These are phyloP conservation scores for Ianthella basta DNA, from an alignment of 37 sponge, comb jelly and placozoan species.

Conservation along the genomic window DNA sequence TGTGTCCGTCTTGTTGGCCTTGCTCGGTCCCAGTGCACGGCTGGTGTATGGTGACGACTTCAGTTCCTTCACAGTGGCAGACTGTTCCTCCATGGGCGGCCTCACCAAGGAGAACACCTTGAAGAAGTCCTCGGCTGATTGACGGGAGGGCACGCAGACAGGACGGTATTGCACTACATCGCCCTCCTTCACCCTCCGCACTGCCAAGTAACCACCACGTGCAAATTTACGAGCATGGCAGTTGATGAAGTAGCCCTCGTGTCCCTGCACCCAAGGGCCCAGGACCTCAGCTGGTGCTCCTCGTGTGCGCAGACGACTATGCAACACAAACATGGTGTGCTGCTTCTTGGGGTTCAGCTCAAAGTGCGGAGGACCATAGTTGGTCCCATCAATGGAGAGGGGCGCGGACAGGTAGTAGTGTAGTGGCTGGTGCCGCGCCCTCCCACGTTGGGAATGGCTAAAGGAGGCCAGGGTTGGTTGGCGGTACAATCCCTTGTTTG, in stretches of 20 bases:
- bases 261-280: constrained; percentile 20
- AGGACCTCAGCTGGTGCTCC: neutral
- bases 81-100: neutral
- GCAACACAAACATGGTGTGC: constrained; percentile 3
- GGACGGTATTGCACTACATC: constrained; percentile 16
- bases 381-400: neutral
- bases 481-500: neutral
- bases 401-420: neutral
- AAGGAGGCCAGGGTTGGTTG: no score
- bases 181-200: neutral
- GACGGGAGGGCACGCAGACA: constrained; percentile 36
- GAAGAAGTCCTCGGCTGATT: neutral
- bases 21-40: no score
- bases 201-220: constrained; percentile 32
- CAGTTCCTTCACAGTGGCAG: no score
- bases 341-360: neutral
- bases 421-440: neutral
- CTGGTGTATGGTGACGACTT: no score
- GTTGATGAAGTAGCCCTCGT: constrained; percentile 42
- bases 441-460: no score
- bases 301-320: neutral
- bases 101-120: constrained; percentile 45
- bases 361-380: constrained; percentile 18
- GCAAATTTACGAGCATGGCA: constrained; percentile 18
- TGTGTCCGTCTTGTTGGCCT: no score